Conservation (phyloP, 2,113 vertebrate genomes). For the Coracopsis vasa region DNA sequence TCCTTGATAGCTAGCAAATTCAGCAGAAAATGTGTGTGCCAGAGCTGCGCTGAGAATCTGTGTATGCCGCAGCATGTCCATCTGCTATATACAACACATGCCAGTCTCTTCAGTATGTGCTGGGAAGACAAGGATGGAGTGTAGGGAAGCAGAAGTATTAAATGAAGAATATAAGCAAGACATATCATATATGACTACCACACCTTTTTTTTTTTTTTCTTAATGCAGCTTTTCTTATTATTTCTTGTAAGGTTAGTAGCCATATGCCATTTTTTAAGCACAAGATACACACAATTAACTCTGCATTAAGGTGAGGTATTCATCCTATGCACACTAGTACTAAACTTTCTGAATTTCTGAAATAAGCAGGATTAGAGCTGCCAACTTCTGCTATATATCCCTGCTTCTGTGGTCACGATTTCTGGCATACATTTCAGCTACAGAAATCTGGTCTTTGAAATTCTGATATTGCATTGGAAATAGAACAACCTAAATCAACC, state of each 20-base stretch:
- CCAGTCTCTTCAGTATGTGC: background rate
- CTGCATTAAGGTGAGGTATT: background rate
- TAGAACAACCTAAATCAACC: background rate
- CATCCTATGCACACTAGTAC: background rate
- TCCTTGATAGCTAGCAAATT: slow-evolving; percentile 27
- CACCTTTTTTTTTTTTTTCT: background rate
- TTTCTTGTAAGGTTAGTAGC: background rate
- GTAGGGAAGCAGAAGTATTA: background rate
- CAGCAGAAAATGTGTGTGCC: slow-evolving; percentile 7
- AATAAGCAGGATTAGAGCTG: background rate
- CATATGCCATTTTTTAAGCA: background rate
- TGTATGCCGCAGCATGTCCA: slow-evolving; percentile 3
- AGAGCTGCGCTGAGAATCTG: slow-evolving; percentile 7
- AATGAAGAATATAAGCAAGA: background rate
- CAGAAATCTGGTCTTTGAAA: background rate
- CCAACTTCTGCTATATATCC: background rate
- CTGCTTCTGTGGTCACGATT: background rate
- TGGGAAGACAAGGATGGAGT: background rate
- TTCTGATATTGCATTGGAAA: background rate
- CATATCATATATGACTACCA: background rate
- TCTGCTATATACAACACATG: slow-evolving; percentile 15
- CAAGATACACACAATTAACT: background rate
- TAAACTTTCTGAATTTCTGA: background rate
- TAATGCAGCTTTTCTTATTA: background rate
- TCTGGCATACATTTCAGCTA: background rate